These are phyloP conservation scores for Greenwoodochromis staneri DNA, from an alignment of 2,113 vertebrate species.

Conservation along the genomic window DNA sequence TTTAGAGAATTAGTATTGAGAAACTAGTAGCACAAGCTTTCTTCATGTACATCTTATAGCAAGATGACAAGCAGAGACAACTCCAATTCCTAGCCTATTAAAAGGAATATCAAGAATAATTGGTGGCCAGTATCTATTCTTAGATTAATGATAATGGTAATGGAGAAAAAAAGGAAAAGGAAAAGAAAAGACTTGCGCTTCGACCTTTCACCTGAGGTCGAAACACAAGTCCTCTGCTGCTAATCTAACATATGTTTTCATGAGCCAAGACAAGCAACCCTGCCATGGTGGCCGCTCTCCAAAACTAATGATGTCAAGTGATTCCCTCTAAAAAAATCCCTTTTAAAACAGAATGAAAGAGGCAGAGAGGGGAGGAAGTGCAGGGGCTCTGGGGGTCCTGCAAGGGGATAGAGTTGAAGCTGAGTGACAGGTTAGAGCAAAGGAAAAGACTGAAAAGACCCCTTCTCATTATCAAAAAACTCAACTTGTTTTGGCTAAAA, in stretches of 20 bases:
- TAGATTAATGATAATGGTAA: neutral
- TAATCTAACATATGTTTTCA: slow-evolving; percentile 72
- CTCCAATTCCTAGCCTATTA: neutral
- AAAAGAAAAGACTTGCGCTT: neutral
- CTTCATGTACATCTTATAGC: neutral
- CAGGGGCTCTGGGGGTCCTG: slow-evolving; percentile 9
- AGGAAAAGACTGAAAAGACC: neutral
- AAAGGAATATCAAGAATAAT: neutral
- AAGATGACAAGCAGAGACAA: neutral
- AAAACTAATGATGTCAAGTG: slow-evolving; percentile 79
- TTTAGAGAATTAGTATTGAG: neutral
- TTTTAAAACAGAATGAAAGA: slow-evolving; percentile 64
- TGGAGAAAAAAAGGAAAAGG: neutral
- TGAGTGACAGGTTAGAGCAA: slow-evolving; percentile 6
- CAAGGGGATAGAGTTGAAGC: neutral
- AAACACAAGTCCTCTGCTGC: slow-evolving; percentile 45
- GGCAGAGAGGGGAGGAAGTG: slow-evolving; percentile 19
- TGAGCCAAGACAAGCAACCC: slow-evolving; percentile 70
- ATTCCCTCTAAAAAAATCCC: slow-evolving; percentile 68
- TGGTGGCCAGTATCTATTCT: neutral
- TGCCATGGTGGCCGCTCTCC: slow-evolving; percentile 70
- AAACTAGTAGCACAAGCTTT: neutral
- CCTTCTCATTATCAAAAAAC: neutral
- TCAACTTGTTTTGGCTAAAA: slow-evolving; percentile 12
- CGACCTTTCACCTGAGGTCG: slow-evolving; percentile 73